Percentiles rank a stretch among this genome's conserved stretches.
Evolutionary conservation across 2,888 invertebrate species (phyloP).

Genomic region (Amorpha juglandis): DNA sequence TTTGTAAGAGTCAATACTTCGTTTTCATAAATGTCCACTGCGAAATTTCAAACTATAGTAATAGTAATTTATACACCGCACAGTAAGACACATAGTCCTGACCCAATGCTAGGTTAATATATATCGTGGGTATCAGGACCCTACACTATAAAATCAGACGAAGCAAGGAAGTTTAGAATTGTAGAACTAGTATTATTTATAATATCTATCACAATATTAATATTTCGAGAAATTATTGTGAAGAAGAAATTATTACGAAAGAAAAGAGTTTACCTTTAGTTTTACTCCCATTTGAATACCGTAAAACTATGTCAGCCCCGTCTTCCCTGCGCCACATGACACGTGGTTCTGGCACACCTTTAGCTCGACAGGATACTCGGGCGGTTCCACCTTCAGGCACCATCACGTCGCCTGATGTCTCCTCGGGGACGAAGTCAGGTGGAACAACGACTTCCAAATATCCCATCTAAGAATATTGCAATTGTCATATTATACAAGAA

Average conservation of each 20-base stretch:
- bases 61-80: no score
- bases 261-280: constrained; percentile 81
- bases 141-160: no score
- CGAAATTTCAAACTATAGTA: constrained; percentile 32
- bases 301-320: constrained; percentile 90
- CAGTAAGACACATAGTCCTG: no score
- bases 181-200: no score
- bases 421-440: constrained; percentile 94
- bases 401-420: constrained; percentile 95
- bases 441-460: constrained; percentile 94
- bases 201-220: no score
- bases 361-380: constrained; percentile 87
- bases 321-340: constrained; percentile 94
- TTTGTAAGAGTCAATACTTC: constrained; percentile 90
- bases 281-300: constrained; percentile 87
- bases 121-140: no score
- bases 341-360: constrained; percentile 91
- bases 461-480: constrained; percentile 86
- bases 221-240: no score
- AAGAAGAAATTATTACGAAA: no score
- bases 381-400: constrained; percentile 92
- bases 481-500: neutral
- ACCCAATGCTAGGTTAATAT: no score
- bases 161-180: no score
- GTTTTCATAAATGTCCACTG: constrained; percentile 89